These are phyloP conservation scores for Theonella swinhoei DNA, from an alignment of 37 sponge, comb jelly and placozoan genomes.

Conservation along the genomic window DNA sequence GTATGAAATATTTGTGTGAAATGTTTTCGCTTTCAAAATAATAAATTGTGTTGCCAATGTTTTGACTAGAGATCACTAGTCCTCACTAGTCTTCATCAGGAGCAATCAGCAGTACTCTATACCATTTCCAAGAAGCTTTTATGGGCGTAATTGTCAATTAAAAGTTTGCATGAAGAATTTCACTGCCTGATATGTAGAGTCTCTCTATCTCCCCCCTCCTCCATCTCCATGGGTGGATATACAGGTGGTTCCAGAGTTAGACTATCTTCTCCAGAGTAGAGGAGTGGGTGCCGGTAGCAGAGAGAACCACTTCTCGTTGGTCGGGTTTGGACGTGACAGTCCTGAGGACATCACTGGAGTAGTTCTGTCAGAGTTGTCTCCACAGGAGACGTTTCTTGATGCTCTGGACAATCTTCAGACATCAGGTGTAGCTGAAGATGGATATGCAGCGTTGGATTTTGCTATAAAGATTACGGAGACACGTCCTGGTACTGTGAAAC, in stretches of 20 bases:
- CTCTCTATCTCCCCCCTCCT: too few relatives aligned
- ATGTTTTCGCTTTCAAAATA: too few relatives aligned
- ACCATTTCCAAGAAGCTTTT: too few relatives aligned
- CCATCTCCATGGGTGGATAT: too few relatives aligned
- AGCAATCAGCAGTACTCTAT: too few relatives aligned
- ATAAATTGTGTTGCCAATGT: too few relatives aligned
- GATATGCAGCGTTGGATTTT: slow-evolving; percentile 70
- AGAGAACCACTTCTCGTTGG: slow-evolving; percentile 72
- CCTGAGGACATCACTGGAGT: slow-evolving; percentile 18
- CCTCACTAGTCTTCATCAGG: too few relatives aligned
- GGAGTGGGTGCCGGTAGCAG: slow-evolving; percentile 61
- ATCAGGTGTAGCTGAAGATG: slow-evolving; percentile 75
- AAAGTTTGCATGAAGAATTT: too few relatives aligned
- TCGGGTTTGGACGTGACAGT: slow-evolving; percentile 68
- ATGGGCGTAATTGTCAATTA: too few relatives aligned
- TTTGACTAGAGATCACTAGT: too few relatives aligned
- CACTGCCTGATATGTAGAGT: too few relatives aligned
- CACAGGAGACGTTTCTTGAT: slow-evolving; percentile 17
- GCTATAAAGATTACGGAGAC: slow-evolving; percentile 34
- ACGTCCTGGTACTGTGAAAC: slow-evolving; percentile 52
- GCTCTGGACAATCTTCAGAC: slow-evolving; percentile 24
- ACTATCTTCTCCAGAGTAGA: slow-evolving; percentile 23
- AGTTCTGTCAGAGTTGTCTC: slow-evolving; percentile 36
- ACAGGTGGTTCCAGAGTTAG: slow-evolving; percentile 34
- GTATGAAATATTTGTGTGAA: too few relatives aligned